Evolutionary conservation across 2,888 invertebrate genomes (phyloP).

Genomic region (Quadroppia sp.): DNA sequence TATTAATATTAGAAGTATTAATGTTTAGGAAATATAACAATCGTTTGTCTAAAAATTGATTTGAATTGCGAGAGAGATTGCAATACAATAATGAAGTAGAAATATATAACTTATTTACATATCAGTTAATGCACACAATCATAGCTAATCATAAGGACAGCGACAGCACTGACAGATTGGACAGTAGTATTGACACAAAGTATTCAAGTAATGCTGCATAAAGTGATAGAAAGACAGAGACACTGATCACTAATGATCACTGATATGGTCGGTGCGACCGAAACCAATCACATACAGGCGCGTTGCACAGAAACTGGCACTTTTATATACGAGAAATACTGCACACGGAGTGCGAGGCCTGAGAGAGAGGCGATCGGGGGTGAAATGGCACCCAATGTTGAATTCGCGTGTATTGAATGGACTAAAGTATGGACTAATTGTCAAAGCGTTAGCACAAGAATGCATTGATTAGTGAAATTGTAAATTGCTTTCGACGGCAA

Average conservation of each 20-base stretch:
- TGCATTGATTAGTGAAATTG: conserved; percentile 34
- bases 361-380: not conserved
- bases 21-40: conserved; percentile 22
- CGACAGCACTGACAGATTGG: not conserved
- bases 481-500: conserved; percentile 23
- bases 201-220: conserved; percentile 21
- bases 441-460: conserved; percentile 29
- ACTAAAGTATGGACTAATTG: conserved; percentile 27
- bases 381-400: not conserved
- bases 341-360: not conserved
- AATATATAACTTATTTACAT: conserved; percentile 23
- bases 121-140: conserved; percentile 3
- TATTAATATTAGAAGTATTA: not conserved
- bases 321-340: conserved; percentile 3
- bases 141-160: conserved; percentile 16
- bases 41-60: not conserved
- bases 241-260: not conserved
- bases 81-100: conserved; percentile 22
- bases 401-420: not conserved
- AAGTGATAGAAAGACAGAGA: conserved; percentile 1
- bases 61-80: conserved; percentile 26
- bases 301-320: not conserved
- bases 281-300: not conserved
- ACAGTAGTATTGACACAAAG: not conserved
- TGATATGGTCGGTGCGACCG: not conserved